These are phyloP conservation scores for Actinia equina DNA, from an alignment of 64 coral and sea anemone genomes.

Conservation along the genomic window DNA sequence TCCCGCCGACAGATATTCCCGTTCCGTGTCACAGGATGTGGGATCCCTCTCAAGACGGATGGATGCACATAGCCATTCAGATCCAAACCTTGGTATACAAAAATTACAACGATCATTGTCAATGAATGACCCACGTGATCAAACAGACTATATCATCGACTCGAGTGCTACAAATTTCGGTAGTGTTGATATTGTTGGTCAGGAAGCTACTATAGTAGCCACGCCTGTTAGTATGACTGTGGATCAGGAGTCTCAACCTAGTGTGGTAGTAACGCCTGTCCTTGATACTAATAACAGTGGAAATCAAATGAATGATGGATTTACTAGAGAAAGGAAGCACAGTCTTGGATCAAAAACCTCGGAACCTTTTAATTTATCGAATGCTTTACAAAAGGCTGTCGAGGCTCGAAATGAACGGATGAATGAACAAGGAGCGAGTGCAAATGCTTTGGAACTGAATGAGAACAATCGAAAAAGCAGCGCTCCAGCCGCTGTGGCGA, in stretches of 20 bases:
- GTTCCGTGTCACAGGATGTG: slow-evolving; percentile 26
- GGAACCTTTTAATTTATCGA: slow-evolving; percentile 48
- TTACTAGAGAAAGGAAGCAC: slow-evolving; percentile 16
- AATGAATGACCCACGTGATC: neutral
- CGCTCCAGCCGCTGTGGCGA: neutral
- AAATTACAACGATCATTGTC: neutral
- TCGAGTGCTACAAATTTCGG: slow-evolving; percentile 3
- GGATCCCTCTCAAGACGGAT: slow-evolving; percentile 3
- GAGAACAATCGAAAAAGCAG: neutral
- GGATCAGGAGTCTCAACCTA: neutral
- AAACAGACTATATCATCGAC: neutral
- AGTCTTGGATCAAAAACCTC: slow-evolving; percentile 26
- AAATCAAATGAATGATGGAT: neutral
- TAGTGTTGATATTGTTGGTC: neutral
- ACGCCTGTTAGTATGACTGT: slow-evolving; percentile 28
- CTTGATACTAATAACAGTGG: neutral
- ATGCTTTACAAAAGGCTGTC: slow-evolving; percentile 73
- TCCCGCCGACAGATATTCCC: slow-evolving; percentile 12
- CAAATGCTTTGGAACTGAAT: neutral
- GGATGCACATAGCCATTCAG: neutral
- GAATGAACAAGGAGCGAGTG: slow-evolving; percentile 11
- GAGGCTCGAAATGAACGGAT: slow-evolving; percentile 56
- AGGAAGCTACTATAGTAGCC: slow-evolving; percentile 22
- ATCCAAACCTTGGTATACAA: slow-evolving; percentile 9
- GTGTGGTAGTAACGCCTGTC: neutral